Percentiles rank a stretch among this genome's conserved stretches.
Evolutionary conservation across 2,888 invertebrate genomes (phyloP).

Genomic region (Plutella xylostella): DNA sequence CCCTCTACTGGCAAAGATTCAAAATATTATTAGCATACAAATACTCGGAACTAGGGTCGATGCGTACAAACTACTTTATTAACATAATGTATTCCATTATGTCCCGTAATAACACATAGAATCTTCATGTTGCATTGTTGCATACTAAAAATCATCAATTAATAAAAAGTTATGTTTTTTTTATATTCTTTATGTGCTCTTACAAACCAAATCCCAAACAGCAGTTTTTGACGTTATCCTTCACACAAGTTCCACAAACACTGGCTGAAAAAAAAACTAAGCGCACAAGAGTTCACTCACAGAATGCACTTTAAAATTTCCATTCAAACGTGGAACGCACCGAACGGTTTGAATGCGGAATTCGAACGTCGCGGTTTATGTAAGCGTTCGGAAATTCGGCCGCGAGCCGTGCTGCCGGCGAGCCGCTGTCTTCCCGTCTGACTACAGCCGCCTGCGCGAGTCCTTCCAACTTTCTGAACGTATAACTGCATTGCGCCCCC

Average conservation of each 20-base stretch:
- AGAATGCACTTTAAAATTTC: constrained; percentile 7
- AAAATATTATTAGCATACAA: constrained; percentile 23
- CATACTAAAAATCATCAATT: no score
- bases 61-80: constrained; percentile 21
- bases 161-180: no score
- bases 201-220: no score
- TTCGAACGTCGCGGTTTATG: constrained; percentile 29
- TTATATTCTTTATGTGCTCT: no score
- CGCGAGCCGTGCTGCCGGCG: constrained; percentile 46
- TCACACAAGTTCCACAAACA: not conserved
- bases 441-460: constrained; percentile 31
- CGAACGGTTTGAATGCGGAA: not conserved
- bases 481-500: constrained; percentile 60
- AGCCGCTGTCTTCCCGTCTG: constrained; percentile 55
- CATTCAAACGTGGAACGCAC: constrained; percentile 5
- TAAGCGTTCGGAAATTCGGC: constrained; percentile 21
- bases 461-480: constrained; percentile 32
- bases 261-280: constrained; percentile 16
- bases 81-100: constrained; percentile 30
- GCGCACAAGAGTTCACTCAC: not conserved
- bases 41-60: constrained; percentile 9
- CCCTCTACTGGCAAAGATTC: constrained; percentile 4
- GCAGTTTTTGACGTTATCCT: no score
- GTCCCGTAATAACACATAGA: no score
- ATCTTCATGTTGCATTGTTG: no score